Evolutionary conservation across 2,888 invertebrate species (phyloP).

Genomic region (Calliphora vomitoria): DNA sequence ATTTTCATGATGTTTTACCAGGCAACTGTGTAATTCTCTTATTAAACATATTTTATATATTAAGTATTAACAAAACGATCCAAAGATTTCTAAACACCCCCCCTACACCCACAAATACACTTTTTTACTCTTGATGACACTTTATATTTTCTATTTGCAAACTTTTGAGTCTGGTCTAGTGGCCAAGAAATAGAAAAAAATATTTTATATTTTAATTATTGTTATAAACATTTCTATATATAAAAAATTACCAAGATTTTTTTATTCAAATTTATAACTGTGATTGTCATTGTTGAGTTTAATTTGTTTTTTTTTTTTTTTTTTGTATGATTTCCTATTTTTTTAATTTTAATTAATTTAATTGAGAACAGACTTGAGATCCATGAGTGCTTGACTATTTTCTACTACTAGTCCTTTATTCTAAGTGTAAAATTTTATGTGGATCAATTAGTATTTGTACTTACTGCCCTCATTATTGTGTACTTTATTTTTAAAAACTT

Average conservation of each 20-base stretch:
- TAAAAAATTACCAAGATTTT: slow-evolving; percentile 20
- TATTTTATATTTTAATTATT: neutral
- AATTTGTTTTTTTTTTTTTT: slow-evolving; percentile 44
- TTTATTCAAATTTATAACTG: slow-evolving; percentile 50
- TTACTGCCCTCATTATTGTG: slow-evolving; percentile 55
- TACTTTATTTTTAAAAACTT: slow-evolving; percentile 35
- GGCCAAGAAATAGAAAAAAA: neutral
- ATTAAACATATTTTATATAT: slow-evolving; percentile 31
- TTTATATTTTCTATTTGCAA: neutral
- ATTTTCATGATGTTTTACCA: neutral
- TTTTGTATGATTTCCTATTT: neutral
- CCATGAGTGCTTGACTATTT: neutral
- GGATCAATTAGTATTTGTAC: slow-evolving; percentile 52
- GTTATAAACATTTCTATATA: slow-evolving; percentile 31
- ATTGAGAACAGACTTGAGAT: slow-evolving; percentile 27
- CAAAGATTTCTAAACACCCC: slow-evolving; percentile 49
- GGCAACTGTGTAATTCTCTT: neutral
- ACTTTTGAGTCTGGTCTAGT: neutral
- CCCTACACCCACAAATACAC: neutral
- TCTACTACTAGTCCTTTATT: slow-evolving; percentile 34
- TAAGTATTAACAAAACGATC: slow-evolving; percentile 48
- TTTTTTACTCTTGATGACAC: slow-evolving; percentile 22
- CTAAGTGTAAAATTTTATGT: slow-evolving; percentile 15
- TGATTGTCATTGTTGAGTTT: slow-evolving; percentile 69
- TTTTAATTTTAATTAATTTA: slow-evolving; percentile 45